These are phyloP conservation scores for Cybosia mesomella DNA, from an alignment of 2,888 invertebrate species.

Conservation along the genomic window DNA sequence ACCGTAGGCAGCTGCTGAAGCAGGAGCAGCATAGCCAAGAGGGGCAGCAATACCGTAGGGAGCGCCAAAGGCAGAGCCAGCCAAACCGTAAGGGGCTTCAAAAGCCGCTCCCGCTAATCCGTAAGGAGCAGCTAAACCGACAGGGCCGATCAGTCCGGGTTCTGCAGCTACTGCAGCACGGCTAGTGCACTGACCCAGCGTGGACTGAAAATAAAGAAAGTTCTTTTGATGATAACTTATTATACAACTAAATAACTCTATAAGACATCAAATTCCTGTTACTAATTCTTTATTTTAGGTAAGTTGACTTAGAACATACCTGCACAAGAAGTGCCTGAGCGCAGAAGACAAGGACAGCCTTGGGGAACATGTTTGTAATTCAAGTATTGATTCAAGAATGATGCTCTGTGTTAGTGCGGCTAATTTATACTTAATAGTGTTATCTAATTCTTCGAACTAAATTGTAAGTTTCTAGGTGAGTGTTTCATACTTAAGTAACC, in stretches of 20 bases:
- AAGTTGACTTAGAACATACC: no score
- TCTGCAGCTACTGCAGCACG: slow-evolving; percentile 34
- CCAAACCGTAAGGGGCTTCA: slow-evolving; percentile 7
- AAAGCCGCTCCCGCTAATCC: slow-evolving; percentile 16
- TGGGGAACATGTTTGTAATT: slow-evolving; percentile 52
- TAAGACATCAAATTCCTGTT: no score
- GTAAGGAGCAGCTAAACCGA: neutral
- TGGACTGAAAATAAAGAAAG: slow-evolving; percentile 38
- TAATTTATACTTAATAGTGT: slow-evolving; percentile 4
- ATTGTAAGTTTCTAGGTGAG: neutral
- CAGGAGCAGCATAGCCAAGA: no score
- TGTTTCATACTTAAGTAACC: neutral
- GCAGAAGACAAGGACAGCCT: slow-evolving; percentile 53
- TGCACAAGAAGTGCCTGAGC: slow-evolving; percentile 46
- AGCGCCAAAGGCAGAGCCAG: slow-evolving; percentile 20
- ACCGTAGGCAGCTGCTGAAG: neutral
- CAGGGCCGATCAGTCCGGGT: slow-evolving; percentile 16
- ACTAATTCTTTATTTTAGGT: no score
- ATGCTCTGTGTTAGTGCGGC: no score
- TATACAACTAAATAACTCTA: no score
- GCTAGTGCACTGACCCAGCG: slow-evolving; percentile 39
- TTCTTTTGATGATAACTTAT: no score
- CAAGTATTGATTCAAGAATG: slow-evolving; percentile 22
- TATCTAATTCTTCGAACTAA: no score
- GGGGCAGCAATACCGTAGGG: neutral